phyloP scores from a whole-genome alignment of 2,888 invertebrate genomes.

The Ariolimax columbianus region DNA sequence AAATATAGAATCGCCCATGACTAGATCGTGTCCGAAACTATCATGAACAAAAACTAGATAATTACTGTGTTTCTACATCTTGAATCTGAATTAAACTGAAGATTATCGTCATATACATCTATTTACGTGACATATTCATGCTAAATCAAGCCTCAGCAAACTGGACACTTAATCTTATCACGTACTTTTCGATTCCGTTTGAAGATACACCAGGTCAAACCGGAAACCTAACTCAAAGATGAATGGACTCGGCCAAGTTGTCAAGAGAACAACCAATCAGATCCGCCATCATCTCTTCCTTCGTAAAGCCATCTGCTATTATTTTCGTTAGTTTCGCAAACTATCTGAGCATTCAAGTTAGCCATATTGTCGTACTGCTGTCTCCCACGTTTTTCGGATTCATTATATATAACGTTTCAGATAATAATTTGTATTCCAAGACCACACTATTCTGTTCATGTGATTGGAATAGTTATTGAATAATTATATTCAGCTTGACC shows the following conservation, averaged over 20 bases:
- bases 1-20: no score
- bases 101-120: not conserved
- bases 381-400: not conserved
- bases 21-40: no score
- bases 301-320: slow-evolving; percentile 28
- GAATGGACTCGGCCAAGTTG: slow-evolving; percentile 55
- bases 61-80: no score
- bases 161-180: not conserved
- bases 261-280: slow-evolving; percentile 61
- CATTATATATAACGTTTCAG: not conserved
- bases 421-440: not conserved
- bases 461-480: slow-evolving; percentile 32
- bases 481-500: slow-evolving; percentile 53
- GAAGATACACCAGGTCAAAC: not conserved
- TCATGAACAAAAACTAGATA: no score
- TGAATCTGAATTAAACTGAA: not conserved
- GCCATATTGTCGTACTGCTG: not conserved
- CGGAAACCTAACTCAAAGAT: slow-evolving; percentile 34
- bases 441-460: not conserved
- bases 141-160: not conserved
- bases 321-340: slow-evolving; percentile 51
- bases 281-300: slow-evolving; percentile 45
- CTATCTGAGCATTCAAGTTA: not conserved
- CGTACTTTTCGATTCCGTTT: not conserved
- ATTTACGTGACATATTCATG: not conserved